Evolutionary conservation across 92 coral and sea anemone species (phyloP), one percentile per base, ranked within the genome.

Genomic region (Phenganax stokvisi): DNA sequence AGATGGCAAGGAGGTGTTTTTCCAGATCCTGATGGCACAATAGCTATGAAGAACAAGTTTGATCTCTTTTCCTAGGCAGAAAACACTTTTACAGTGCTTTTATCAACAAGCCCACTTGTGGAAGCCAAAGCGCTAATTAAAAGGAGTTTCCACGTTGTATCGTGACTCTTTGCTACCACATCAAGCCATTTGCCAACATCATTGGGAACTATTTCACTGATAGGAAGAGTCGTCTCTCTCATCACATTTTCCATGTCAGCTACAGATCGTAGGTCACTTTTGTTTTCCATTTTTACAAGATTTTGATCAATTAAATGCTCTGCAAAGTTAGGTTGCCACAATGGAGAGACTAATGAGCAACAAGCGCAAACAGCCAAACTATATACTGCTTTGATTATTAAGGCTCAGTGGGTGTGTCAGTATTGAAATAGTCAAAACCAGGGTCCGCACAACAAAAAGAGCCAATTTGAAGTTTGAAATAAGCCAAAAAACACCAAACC

Each of bases 1-100:
- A 30, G 67, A 62, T 86, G 54, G 54, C 86, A 86, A 10, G 89
- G 89, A 12, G 89, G 89, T 3, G 89, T 81, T 89, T 88, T 28
- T 86, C 90, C 90, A 6, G 89, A 78, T 44, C 92, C 92, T 7
- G 92, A 90, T 29, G 87, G 91, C 30, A 89, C 91, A 12, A 90
- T 81, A 55, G 65, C 89, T 55, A 88, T 63, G 31, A 81, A 47
- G 57, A 81, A 90, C 55, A 83, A 76, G 85, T 90, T 88, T 13
- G 82, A 87, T 30, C 70, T 85, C 72, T 90, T 91, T 60, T 76
- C 72, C 44, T 83, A 90, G n/a, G 91, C 13, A 12, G 68, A 55
- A 62, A 90, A 90, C 28, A 90, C 84, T 63, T 85, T 80, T 56
- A 90, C 28, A 28, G 87, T 69, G 13, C 81, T 85, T 53, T 87